phyloP scores from a whole-genome alignment of 2,888 invertebrate species.

The Homarus gammarus region DNA sequence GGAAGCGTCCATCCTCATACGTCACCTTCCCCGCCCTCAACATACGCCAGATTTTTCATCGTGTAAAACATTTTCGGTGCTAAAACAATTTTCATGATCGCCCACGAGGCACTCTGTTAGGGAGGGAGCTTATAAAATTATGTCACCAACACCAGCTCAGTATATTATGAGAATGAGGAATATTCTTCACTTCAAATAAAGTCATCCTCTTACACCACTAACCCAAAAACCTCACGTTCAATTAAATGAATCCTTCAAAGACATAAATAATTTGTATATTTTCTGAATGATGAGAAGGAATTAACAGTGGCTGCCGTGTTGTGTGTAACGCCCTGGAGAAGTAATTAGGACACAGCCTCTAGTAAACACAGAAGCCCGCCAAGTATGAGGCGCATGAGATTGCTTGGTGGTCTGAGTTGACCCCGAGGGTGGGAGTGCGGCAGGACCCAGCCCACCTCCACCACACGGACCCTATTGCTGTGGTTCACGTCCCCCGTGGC shows the following conservation, averaged over 20 bases:
- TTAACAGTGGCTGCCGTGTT: not conserved
- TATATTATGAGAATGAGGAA: too few species aligned
- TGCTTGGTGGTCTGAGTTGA: not conserved
- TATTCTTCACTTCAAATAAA: too few species aligned
- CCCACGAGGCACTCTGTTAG: not conserved
- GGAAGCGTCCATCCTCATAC: not conserved
- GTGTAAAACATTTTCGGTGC: slow-evolving; percentile 10
- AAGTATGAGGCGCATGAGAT: not conserved
- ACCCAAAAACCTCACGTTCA: too few species aligned
- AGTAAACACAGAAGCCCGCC: not conserved
- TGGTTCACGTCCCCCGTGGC: too few species aligned
- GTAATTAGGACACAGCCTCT: not conserved
- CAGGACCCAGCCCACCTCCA: too few species aligned
- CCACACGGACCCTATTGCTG: too few species aligned
- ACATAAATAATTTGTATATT: not conserved
- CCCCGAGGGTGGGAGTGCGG: not conserved
- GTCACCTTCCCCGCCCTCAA: slow-evolving; percentile 22
- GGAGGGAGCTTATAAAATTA: not conserved
- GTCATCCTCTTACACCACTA: too few species aligned
- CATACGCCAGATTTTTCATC: slow-evolving; percentile 40
- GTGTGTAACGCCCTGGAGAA: slow-evolving; percentile 3
- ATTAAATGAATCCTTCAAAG: too few species aligned
- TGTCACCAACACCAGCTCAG: not conserved
- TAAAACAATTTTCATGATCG: slow-evolving; percentile 35
- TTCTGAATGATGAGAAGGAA: not conserved